Percentiles rank a stretch among this genome's conserved stretches.
These are phyloP conservation scores for Argya squamiceps DNA, from an alignment of 2,797 vertebrate genomes.

Conservation along the genomic window DNA sequence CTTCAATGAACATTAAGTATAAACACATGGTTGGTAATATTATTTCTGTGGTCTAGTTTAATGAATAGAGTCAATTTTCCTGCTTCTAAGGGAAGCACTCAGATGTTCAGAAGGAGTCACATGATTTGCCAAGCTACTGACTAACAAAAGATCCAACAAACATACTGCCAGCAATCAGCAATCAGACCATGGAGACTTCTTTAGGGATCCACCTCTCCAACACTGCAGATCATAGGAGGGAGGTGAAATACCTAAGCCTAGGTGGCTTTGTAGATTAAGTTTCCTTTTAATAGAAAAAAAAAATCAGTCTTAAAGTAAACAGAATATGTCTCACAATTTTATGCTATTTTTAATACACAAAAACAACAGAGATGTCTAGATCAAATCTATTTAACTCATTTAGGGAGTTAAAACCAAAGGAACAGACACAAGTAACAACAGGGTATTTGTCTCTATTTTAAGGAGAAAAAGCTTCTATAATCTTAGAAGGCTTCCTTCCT, in stretches of 20 bases:
- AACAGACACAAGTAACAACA: background rate
- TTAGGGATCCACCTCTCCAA: background rate
- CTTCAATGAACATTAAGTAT: background rate
- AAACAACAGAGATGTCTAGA: background rate
- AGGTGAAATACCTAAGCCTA: background rate
- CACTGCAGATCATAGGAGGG: background rate
- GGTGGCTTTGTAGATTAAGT: background rate
- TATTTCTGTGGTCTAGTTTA: background rate
- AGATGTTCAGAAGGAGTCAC: background rate
- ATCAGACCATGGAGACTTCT: background rate
- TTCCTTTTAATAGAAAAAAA: background rate
- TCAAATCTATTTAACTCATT: background rate
- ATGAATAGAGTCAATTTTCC: background rate
- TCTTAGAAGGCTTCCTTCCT: background rate
- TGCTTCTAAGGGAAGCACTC: background rate
- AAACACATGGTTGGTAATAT: background rate
- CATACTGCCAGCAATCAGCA: background rate
- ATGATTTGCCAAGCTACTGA: background rate
- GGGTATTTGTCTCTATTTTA: background rate
- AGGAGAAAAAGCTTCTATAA: background rate
- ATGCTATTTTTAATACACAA: background rate
- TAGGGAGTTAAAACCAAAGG: background rate
- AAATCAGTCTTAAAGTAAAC: background rate
- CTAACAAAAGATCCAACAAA: background rate
- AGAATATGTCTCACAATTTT: background rate